phyloP scores from a whole-genome alignment of 2,888 invertebrate genomes.

The Mamestra brassicae region DNA sequence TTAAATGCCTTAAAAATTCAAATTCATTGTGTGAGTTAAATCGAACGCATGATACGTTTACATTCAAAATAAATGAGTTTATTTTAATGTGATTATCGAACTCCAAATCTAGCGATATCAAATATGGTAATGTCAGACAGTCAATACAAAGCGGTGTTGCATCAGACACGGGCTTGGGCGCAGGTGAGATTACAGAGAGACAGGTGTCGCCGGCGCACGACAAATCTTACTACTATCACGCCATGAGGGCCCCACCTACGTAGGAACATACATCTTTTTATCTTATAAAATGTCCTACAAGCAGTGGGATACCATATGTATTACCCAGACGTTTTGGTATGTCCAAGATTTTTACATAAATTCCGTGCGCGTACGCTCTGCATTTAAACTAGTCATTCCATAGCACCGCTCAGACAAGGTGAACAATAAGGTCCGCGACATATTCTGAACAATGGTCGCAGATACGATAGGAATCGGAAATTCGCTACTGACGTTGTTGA shows the following conservation, averaged over 20 bases:
- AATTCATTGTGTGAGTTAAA: not conserved
- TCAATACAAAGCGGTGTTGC: slow-evolving; percentile 48
- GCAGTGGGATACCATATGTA: slow-evolving; percentile 35
- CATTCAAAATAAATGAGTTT: slow-evolving; percentile 2
- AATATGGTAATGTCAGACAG: slow-evolving; percentile 43
- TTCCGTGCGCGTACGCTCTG: slow-evolving; percentile 82
- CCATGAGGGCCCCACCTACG: slow-evolving; percentile 37
- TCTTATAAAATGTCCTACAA: slow-evolving; percentile 32
- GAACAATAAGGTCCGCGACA: slow-evolving; percentile 88
- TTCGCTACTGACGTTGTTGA: slow-evolving; percentile 83
- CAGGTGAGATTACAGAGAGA: slow-evolving; percentile 40
- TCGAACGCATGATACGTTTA: not conserved
- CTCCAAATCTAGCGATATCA: slow-evolving; percentile 4
- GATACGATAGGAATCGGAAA: slow-evolving; percentile 88
- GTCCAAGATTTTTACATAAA: slow-evolving; percentile 74
- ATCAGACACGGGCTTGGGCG: slow-evolving; percentile 41
- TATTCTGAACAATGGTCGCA: slow-evolving; percentile 89
- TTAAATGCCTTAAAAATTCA: not conserved
- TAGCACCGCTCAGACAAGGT: slow-evolving; percentile 76
- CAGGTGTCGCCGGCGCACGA: slow-evolving; percentile 49
- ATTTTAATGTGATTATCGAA: slow-evolving; percentile 19
- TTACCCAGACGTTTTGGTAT: slow-evolving; percentile 57
- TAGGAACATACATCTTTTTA: slow-evolving; percentile 24
- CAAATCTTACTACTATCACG: slow-evolving; percentile 23
- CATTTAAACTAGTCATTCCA: slow-evolving; percentile 85